Base-by-base conservation (phyloP, 2,888 invertebrate species). In the Xanthia togata region DNA sequence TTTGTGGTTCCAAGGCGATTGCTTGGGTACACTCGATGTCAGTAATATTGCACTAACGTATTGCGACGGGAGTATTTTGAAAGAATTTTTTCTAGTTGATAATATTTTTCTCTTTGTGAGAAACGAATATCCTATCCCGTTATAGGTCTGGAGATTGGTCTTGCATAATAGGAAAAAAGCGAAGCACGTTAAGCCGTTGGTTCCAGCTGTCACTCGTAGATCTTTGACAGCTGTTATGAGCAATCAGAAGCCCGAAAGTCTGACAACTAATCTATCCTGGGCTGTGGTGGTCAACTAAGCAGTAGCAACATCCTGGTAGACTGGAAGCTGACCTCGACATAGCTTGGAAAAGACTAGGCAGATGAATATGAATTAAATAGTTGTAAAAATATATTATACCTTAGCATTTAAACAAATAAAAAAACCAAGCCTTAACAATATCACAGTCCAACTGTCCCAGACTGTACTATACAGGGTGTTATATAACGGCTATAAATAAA, bases 1-100 rank as follows among this genome's bases (percentile, higher is more conserved):
- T 93, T 93, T 89, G 91, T 79, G 89, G 90, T 88, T 89, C 86
- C 89, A 89, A 85, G 85, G 83, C 84, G 79, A 88, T 85, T 85
- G 82, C 83, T 78, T 31, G 59, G 63, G 88, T 87, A 88, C 87
- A 88, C 79, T 88, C 81, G 70, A 70, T 74, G 77, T 77, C 84
- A 84, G n/a, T 53, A 55, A 41, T 72, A 70, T 76, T 79, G 53
- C 23, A 50, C 23, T 17, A 23, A 60, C 14, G 31, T 70, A 73
- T 85, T 35, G 35, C 14, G 41, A 50, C 41, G 31, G 14, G 17
- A 12, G 38, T 59, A 65, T 69, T 71, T 41, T 11, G 4, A n/a
- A n/a, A n/a, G n/a, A n/a, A 60, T 53, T 31, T 50, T n/a, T 9
- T 20, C 60, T 23, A 57, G 41, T 53, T 35, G 9, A 9, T 9